Conservation (phyloP, 2,888 invertebrate genomes). For the Leptarthrus brevirostris region DNA sequence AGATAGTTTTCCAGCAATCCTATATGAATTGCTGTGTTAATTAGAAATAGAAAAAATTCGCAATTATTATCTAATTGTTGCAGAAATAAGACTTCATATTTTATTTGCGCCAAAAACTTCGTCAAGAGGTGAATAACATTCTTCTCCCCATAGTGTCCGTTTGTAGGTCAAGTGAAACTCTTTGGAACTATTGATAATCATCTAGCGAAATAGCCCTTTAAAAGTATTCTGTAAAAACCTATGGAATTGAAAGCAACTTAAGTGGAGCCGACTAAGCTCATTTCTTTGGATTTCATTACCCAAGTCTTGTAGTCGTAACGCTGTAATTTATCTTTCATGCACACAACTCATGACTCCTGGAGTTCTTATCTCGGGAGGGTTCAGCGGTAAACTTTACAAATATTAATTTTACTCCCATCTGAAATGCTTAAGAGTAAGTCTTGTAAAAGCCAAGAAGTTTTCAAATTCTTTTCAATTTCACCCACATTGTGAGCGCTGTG, state of each 20-base stretch:
- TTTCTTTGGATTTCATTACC: conserved; percentile 28
- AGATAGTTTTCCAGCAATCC: too few relatives aligned
- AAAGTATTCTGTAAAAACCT: conserved; percentile 2
- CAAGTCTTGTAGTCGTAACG: conserved; percentile 14
- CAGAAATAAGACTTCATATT: too few relatives aligned
- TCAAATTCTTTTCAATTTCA: conserved; percentile 44
- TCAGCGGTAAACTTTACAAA: not conserved
- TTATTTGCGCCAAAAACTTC: too few relatives aligned
- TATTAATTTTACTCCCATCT: conserved; percentile 35
- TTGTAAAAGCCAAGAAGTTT: conserved; percentile 34
- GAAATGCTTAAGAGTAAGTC: conserved; percentile 29
- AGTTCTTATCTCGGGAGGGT: conserved; percentile 1
- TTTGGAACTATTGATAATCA: not conserved
- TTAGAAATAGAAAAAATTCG: too few relatives aligned
- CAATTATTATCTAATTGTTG: too few relatives aligned
- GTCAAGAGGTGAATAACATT: too few relatives aligned
- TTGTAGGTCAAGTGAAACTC: conserved; percentile 22
- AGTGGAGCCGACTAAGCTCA: conserved; percentile 38
- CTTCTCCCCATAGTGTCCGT: not conserved
- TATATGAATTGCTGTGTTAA: too few relatives aligned
- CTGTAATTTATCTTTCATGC: conserved; percentile 35
- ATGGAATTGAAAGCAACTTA: not conserved
- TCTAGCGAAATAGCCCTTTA: conserved; percentile 4
- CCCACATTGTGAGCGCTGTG: conserved; percentile 32
- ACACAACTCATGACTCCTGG: not conserved